A percentile compares a stretch with the other conserved stretches of the same genome.
Evolutionary conservation across 2,113 vertebrate genomes (phyloP).

Genomic region (Anhinga anhinga): DNA sequence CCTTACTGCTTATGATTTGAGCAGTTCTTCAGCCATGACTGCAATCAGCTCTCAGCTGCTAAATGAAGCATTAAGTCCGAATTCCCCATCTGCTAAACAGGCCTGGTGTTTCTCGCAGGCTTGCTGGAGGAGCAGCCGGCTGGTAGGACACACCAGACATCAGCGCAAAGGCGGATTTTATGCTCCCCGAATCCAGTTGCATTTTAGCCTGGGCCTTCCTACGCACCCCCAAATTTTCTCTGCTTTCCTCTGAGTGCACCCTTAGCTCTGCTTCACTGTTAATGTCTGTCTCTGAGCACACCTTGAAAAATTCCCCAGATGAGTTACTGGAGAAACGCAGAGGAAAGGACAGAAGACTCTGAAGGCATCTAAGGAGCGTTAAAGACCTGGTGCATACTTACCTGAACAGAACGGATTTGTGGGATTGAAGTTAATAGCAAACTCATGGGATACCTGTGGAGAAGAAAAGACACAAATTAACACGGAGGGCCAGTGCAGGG

Average conservation of each 20-base stretch:
- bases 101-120: neutral
- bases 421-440: slow-evolving; percentile 98
- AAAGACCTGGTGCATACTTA: slow-evolving; percentile 59
- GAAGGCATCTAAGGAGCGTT: neutral
- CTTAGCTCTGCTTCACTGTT: neutral
- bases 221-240: neutral
- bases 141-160: slow-evolving; percentile 7
- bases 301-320: neutral
- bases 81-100: neutral
- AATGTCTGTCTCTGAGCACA: neutral
- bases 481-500: neutral
- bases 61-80: neutral
- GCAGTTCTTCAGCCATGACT: neutral
- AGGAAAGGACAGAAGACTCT: neutral
- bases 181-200: neutral
- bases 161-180: neutral
- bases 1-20: neutral
- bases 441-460: slow-evolving; percentile 94
- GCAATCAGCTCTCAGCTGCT: neutral
- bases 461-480: neutral
- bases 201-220: neutral
- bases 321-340: neutral
- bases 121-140: neutral
- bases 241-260: neutral
- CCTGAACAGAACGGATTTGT: slow-evolving; percentile 96